Evolutionary conservation across 2,113 vertebrate species (phyloP).

Genomic region (Passer domesticus): DNA sequence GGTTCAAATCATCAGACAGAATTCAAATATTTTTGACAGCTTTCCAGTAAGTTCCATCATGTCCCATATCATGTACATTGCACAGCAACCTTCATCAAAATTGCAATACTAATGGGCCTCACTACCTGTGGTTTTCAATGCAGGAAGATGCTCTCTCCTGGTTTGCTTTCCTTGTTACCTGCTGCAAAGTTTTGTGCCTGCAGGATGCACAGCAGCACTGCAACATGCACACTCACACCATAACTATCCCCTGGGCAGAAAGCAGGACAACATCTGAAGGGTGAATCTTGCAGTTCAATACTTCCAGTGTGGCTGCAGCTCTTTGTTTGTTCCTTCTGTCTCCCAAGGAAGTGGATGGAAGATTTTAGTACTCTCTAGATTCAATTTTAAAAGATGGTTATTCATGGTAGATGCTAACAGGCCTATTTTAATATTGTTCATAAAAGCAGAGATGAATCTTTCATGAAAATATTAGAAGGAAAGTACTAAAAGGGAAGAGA

Average conservation of each 20-base stretch:
- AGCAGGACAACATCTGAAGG: background rate
- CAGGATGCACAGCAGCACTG: background rate
- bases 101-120: background rate
- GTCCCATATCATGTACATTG: background rate
- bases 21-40: background rate
- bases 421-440: background rate
- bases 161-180: background rate
- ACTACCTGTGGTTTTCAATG: background rate
- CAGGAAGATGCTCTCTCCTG: background rate
- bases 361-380: background rate
- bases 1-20: background rate
- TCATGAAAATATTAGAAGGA: background rate
- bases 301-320: background rate
- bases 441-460: background rate
- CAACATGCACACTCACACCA: background rate
- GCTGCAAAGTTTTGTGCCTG: background rate
- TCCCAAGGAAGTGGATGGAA: background rate
- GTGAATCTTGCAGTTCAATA: background rate
- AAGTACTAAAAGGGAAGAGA: background rate
- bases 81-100: background rate
- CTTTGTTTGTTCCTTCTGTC: background rate
- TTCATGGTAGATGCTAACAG: background rate
- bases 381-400: background rate
- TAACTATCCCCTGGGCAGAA: background rate
- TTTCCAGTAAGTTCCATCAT: background rate